Base-by-base conservation (phyloP, 2,888 invertebrate species). In the Apamea monoglypha region DNA sequence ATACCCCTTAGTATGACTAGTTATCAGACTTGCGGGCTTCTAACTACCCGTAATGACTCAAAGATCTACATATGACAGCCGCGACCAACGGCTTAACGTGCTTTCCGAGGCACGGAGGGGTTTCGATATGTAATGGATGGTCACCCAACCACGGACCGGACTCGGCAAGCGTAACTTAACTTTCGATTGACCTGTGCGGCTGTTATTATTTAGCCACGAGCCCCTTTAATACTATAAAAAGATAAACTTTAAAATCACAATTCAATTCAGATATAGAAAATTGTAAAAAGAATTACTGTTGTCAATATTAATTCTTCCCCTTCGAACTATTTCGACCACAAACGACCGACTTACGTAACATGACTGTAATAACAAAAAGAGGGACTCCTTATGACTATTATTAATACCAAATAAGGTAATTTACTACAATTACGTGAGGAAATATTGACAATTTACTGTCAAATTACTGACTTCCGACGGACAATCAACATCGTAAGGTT, bases 391-490 rank as follows among this genome's bases (percentile, higher is more conserved):
- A 87, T 69, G 21, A 85, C 83, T 71, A 77, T 79, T 84, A 89
- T 88, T 89, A 85, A 84, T 86, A 84, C 80, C 21, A 88, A 89
- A 83, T 86, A 86, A 85, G 83, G 89, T 89, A 89, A 91, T 91
- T 91, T 90, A 56, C 69, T 85, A 78, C 86, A 90, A 91, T 91
- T 91, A 89, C 85, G 44, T 83, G 70, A 25, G 56, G 87, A 86
- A 90, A 90, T 90, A 91, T 91, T 89, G 90, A 83, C 90, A 88
- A 89, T 88, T 89, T 88, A 76, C 86, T 78, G 74, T 85, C 76
- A 90, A 91, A 91, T 91, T 86, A 88, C 86, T 50, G 64, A 88
- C 90, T 85, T 91, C 91, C 91, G 87, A 73, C 66, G 7, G 44
- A 71, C 78, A 80, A 81, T 81, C 66, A 82, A 59, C 14, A 36